Evolutionary conservation across 2,797 vertebrate species (phyloP).

Genomic region (Erpetoichthys calabaricus): DNA sequence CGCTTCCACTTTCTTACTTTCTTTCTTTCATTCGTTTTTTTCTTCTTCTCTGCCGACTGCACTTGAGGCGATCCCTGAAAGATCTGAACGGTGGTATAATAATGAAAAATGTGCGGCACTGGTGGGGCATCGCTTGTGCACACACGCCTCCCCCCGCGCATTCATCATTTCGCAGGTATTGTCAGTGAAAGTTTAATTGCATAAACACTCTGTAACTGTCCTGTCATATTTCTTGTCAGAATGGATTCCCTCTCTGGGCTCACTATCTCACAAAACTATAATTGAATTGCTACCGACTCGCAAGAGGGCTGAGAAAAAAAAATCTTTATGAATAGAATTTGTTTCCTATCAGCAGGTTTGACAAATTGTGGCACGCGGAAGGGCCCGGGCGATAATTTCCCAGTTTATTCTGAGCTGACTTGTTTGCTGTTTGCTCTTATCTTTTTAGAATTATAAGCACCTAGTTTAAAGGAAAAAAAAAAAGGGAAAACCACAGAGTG

Average conservation of each 20-base stretch:
- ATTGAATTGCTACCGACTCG: slow-evolving; percentile 94
- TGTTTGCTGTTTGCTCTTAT: slow-evolving; percentile 69
- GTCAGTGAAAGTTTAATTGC: slow-evolving; percentile 95
- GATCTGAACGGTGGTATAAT: slow-evolving; percentile 73
- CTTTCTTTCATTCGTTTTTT: background rate
- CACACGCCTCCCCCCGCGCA: slow-evolving; percentile 68
- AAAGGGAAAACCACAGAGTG: slow-evolving; percentile 26
- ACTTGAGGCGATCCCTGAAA: slow-evolving; percentile 62
- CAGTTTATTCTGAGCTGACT: slow-evolving; percentile 71
- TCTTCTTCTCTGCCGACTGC: slow-evolving; percentile 16
- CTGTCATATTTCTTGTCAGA: slow-evolving; percentile 96
- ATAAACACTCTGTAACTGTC: slow-evolving; percentile 97
- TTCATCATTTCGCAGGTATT: slow-evolving; percentile 83
- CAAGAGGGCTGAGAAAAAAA: slow-evolving; percentile 54
- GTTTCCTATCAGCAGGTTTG: slow-evolving; percentile 84
- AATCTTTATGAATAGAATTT: slow-evolving; percentile 86
- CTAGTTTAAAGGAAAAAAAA: slow-evolving; percentile 29
- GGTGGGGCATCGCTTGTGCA: slow-evolving; percentile 61
- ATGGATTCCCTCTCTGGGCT: slow-evolving; percentile 75
- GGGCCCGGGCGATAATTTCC: slow-evolving; percentile 66
- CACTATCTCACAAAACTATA: slow-evolving; percentile 91
- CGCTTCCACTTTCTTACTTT: background rate
- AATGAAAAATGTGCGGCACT: slow-evolving; percentile 81
- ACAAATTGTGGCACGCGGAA: slow-evolving; percentile 75
- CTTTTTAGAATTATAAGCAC: slow-evolving; percentile 51